These are phyloP conservation scores for Caenorhabditis sp. DNA, from an alignment of 2,888 invertebrate genomes.

Conservation along the genomic window DNA sequence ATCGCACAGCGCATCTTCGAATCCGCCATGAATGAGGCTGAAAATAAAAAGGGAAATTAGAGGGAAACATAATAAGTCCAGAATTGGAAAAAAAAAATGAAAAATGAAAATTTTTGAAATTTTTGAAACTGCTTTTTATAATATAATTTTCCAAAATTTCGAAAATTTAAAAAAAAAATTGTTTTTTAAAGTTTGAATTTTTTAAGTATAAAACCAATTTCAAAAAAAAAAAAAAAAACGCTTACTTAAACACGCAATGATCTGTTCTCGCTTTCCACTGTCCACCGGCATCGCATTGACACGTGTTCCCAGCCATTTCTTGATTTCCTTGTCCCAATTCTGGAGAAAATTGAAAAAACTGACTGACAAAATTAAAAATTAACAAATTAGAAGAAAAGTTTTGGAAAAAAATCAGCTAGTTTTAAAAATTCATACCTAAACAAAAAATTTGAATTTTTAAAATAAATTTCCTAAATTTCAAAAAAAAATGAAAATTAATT, in stretches of 20 bases:
- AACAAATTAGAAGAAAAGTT: neutral
- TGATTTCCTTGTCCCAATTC: conserved; percentile 99
- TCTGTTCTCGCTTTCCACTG: conserved; percentile 90
- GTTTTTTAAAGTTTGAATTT: no score
- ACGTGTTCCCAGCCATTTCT: conserved; percentile 93
- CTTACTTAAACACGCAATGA: conserved; percentile 86
- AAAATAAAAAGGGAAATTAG: conserved; percentile 12
- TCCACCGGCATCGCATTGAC: conserved; percentile 90
- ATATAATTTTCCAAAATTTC: neutral
- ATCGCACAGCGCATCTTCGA: conserved; percentile 88
- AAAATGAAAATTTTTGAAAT: no score
- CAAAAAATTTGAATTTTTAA: no score
- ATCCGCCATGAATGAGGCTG: conserved; percentile 89
- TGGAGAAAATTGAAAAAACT: conserved; percentile 76
- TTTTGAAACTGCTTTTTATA: no score
- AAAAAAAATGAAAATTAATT: no score
- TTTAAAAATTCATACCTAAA: conserved; percentile 8
- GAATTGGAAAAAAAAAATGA: no score
- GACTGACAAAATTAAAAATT: neutral
- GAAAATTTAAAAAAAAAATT: no score
- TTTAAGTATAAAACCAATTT: neutral
- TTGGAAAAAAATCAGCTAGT: neutral
- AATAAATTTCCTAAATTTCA: no score
- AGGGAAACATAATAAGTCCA: no score
- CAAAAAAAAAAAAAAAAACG: neutral